Base-by-base conservation (phyloP, 2,797 vertebrate genomes). In the Molossus molossus region DNA sequence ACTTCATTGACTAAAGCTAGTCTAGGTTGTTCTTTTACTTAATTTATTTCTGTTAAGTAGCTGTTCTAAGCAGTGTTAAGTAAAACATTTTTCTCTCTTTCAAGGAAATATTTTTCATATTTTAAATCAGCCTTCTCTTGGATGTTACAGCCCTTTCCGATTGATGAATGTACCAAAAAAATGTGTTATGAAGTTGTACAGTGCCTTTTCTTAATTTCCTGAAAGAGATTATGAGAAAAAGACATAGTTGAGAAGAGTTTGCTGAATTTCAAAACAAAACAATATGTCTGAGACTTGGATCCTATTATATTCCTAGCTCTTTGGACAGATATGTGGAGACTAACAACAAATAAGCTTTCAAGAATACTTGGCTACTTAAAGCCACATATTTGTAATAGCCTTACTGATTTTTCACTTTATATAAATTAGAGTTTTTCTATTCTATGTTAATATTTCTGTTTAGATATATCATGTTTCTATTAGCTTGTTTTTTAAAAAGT, bases 61-160 rank as follows among this genome's bases (percentile, higher is more conserved):
- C 57, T 88, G 9, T 87, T 81, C 60, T 90, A 69, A 64, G 45
- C 11, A 55, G 4, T 70, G 8, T 77, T 60, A 84, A 70, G 23
- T 45, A 76, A 65, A 58, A 3, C 11, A 29, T 89, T 93, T 95
- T 90, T 95, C 86, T 93, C 62, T 93, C 25, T 87, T 90, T n/a
- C 25, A 83, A 83, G 50, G 53, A 86, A 87, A n/a, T 12, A 79
- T 83, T 75, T 93, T 95, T 91, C 72, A 76, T 86, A 18, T 33
- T 92, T 94, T 64, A 77, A 60, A 70, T 67, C 45, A 72, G 15
- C 21, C 17, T 45, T 62, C 33, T 79, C 9, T 94, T 86, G 33
- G 27, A 3, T 92, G 40, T 77, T 10, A 50, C 18, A 75, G 12
- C 62, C 65, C 80, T 95, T 92, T 65, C 40, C 58, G 76, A 29